These are phyloP conservation scores for Drosophila subsilvestris DNA, from an alignment of 2,888 invertebrate species.

Conservation along the genomic window DNA sequence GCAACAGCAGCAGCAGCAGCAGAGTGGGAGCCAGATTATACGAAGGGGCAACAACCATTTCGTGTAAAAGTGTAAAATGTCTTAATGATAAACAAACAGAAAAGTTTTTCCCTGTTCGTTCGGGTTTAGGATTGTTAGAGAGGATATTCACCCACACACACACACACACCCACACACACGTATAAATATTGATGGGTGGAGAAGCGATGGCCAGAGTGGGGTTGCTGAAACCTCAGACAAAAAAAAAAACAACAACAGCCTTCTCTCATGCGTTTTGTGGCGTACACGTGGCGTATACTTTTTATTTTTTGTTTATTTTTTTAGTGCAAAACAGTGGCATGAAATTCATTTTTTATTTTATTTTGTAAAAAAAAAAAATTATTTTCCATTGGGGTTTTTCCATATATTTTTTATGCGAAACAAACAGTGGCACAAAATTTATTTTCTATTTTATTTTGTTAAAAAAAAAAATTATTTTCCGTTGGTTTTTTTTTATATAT, in stretches of 20 bases:
- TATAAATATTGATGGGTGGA: constrained; percentile 5
- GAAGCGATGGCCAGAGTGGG: constrained; percentile 27
- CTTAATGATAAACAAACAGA: constrained; percentile 80
- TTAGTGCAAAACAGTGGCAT: constrained; percentile 36
- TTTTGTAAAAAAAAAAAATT: not conserved
- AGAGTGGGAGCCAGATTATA: constrained; percentile 61
- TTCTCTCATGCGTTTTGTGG: constrained; percentile 40
- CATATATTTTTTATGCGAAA: not conserved
- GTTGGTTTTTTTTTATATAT: not conserved
- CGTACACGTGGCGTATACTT: constrained; percentile 69
- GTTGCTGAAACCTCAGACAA: constrained; percentile 56
- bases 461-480: not conserved
- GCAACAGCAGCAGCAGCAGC: not conserved
- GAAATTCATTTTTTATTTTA: too few species aligned
- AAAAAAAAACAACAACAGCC: constrained; percentile 33
- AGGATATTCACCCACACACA: constrained; percentile 4
- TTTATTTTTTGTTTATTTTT: constrained; percentile 51
- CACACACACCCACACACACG: not conserved
- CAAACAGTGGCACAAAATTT: constrained; percentile 40
- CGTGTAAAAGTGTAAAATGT: constrained; percentile 72
- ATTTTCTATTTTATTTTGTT: too few species aligned
- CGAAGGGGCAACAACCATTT: constrained; percentile 53
- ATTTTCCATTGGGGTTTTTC: not conserved
- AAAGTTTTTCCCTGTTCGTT: constrained; percentile 61
- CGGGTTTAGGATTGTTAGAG: constrained; percentile 59